phyloP scores from a whole-genome alignment of 2,113 vertebrate genomes.

The Hypocryptadius cinnamomeus region DNA sequence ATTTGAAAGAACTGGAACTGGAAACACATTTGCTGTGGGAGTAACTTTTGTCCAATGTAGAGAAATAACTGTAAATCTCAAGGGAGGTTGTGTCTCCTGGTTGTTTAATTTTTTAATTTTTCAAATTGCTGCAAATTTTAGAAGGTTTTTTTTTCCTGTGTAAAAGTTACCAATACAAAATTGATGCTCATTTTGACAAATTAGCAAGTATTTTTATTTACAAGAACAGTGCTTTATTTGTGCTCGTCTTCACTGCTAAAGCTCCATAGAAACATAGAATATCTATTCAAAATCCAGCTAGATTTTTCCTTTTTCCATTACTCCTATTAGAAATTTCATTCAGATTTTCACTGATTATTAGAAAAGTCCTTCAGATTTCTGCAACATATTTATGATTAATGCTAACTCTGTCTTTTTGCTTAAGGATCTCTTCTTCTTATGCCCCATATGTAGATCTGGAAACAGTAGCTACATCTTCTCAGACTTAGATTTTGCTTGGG shows the following conservation, averaged over 20 bases:
- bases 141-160: rapidly evolving
- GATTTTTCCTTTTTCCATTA: neutral
- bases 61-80: neutral
- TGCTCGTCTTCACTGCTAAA: neutral
- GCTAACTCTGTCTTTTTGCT: neutral
- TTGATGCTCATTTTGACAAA: neutral
- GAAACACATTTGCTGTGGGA: neutral
- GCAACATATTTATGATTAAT: neutral
- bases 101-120: neutral
- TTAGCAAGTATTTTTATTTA: neutral
- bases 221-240: neutral
- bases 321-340: neutral
- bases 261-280: neutral
- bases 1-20: neutral
- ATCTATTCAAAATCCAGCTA: neutral
- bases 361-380: neutral
- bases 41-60: neutral
- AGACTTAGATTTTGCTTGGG: neutral
- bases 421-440: neutral
- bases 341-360: neutral
- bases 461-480: neutral
- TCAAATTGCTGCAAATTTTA: neutral
- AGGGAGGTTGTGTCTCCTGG: neutral
- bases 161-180: neutral
- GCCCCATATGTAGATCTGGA: neutral